phyloP scores from a whole-genome alignment of 2,888 invertebrate species.

The Morpho deidamia region DNA sequence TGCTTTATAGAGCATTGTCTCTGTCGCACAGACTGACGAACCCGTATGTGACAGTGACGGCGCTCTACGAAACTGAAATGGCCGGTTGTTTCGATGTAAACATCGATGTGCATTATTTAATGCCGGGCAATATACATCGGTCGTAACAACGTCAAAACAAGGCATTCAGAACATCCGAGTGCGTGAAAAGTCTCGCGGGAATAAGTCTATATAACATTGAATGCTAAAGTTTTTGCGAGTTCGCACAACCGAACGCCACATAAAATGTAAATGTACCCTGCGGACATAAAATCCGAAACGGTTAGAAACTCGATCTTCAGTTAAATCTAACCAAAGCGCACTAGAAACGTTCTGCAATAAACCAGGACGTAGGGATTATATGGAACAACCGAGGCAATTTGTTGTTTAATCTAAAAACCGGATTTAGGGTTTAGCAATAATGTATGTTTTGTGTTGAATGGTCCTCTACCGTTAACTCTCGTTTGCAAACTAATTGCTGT shows the following conservation, averaged over 20 bases:
- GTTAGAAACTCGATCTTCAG: slow-evolving; percentile 16
- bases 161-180: too few relatives aligned
- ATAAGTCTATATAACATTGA: background rate
- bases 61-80: too few relatives aligned
- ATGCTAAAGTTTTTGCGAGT: background rate
- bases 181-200: too few relatives aligned
- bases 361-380: slow-evolving; percentile 19
- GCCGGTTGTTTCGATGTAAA: too few relatives aligned
- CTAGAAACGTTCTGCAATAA: slow-evolving; percentile 14
- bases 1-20: too few relatives aligned
- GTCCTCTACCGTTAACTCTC: background rate
- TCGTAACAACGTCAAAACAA: too few relatives aligned
- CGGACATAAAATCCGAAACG: slow-evolving; percentile 14
- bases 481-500: too few relatives aligned
- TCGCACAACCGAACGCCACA: background rate
- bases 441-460: slow-evolving; percentile 19
- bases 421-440: slow-evolving; percentile 21
- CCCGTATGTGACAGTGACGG: too few relatives aligned
- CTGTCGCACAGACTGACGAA: too few relatives aligned
- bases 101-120: too few relatives aligned
- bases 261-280: background rate
- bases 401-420: slow-evolving; percentile 27
- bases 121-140: too few relatives aligned
- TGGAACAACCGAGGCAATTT: slow-evolving; percentile 24
- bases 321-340: slow-evolving; percentile 22